phyloP scores from a whole-genome alignment of 2,113 vertebrate species.

The Psophia crepitans region DNA sequence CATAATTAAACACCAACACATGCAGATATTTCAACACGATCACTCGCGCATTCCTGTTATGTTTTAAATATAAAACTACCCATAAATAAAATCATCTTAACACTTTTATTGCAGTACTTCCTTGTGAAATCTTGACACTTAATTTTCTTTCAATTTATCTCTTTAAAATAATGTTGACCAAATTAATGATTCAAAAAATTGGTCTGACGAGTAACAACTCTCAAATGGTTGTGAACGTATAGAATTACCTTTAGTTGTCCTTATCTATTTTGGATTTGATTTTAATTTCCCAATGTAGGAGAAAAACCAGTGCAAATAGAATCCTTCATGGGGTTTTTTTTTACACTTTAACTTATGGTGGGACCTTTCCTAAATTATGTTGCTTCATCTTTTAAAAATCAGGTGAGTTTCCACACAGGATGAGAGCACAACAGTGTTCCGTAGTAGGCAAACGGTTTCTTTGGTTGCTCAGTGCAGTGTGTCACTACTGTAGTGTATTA shows the following conservation, averaged over 20 bases:
- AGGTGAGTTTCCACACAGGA: background rate
- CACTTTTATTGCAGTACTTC: conserved; percentile 52
- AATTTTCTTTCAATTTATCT: background rate
- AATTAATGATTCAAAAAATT: background rate
- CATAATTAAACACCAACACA: conserved; percentile 69
- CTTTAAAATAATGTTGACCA: background rate
- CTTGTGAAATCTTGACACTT: background rate
- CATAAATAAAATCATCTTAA: conserved; percentile 69
- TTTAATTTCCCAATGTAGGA: background rate
- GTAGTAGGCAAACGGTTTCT: background rate
- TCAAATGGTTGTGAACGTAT: rapidly evolving
- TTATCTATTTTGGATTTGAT: background rate
- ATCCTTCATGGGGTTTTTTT: background rate
- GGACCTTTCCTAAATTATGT: background rate
- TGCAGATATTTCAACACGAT: conserved; percentile 60
- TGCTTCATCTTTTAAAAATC: background rate
- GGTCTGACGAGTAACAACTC: background rate
- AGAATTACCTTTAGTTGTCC: background rate
- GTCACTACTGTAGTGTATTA: rapidly evolving
- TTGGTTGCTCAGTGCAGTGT: background rate
- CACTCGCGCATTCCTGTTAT: conserved; percentile 63
- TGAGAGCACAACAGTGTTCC: background rate
- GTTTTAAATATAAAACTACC: conserved; percentile 61
- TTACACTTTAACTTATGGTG: background rate
- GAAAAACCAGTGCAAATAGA: background rate